These are phyloP conservation scores for Abscondita cerata DNA, from an alignment of 2,888 invertebrate species.

Conservation along the genomic window DNA sequence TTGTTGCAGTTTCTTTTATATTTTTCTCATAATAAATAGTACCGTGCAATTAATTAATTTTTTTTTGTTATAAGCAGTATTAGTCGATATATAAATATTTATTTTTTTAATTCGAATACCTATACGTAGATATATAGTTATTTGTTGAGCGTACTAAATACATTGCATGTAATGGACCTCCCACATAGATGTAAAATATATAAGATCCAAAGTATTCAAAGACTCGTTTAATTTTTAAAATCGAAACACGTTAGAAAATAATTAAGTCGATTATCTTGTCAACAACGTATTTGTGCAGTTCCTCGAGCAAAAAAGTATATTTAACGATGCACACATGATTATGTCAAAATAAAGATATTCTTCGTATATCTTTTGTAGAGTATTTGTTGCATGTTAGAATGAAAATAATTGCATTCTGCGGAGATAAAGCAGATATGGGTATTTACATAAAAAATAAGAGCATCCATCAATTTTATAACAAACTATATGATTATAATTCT, in stretches of 20 bases:
- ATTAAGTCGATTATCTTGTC: slow-evolving; percentile 30
- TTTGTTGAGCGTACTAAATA: slow-evolving; percentile 18
- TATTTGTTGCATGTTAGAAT: slow-evolving; percentile 13
- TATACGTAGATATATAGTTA: too few relatives aligned
- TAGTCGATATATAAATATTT: too few relatives aligned
- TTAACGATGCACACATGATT: too few relatives aligned
- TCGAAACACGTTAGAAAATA: slow-evolving; percentile 25
- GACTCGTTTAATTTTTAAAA: slow-evolving; percentile 16
- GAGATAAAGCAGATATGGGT: slow-evolving; percentile 13
- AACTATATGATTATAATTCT: slow-evolving; percentile 14
- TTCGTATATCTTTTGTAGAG: too few relatives aligned
- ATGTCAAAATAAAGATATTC: not conserved
- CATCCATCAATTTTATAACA: slow-evolving; percentile 17
- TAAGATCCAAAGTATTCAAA: slow-evolving; percentile 6
- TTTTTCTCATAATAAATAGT: too few relatives aligned
- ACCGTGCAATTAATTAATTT: too few relatives aligned
- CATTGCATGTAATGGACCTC: slow-evolving; percentile 22
- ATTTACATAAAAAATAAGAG: slow-evolving; percentile 16
- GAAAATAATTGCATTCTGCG: slow-evolving; percentile 8
- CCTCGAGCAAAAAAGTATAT: not conserved
- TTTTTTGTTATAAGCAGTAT: too few relatives aligned
- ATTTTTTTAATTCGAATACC: too few relatives aligned
- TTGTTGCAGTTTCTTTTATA: too few relatives aligned
- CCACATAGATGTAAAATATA: slow-evolving; percentile 21
- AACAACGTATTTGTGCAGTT: slow-evolving; percentile 17